A percentile compares a stretch with the other conserved stretches of the same genome.
Evolutionary conservation across 2,888 invertebrate genomes (phyloP).

Genomic region (Sycophila texana): DNA sequence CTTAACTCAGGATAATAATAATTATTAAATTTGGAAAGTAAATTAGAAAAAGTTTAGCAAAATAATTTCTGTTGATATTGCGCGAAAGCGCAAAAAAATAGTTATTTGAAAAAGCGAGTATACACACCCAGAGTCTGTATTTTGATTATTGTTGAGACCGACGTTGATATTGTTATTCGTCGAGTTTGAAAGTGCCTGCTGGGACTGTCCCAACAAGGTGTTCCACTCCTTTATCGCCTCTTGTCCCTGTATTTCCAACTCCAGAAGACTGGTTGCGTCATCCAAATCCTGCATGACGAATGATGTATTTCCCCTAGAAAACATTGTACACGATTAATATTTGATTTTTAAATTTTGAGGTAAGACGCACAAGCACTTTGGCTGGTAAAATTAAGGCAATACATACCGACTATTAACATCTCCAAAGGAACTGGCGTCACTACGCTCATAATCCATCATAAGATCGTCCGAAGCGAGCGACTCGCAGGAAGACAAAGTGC

Average conservation of each 20-base stretch:
- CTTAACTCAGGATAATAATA: slow-evolving; percentile 12
- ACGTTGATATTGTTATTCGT: slow-evolving; percentile 69
- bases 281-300: slow-evolving; percentile 77
- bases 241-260: slow-evolving; percentile 77
- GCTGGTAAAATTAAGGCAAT: slow-evolving; percentile 47
- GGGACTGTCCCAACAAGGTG: slow-evolving; percentile 75
- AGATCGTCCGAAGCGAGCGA: slow-evolving; percentile 92
- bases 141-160: slow-evolving; percentile 67
- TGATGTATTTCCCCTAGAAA: slow-evolving; percentile 68
- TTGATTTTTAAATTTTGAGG: neutral
- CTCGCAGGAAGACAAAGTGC: slow-evolving; percentile 88
- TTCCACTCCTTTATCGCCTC: slow-evolving; percentile 79
- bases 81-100: neutral
- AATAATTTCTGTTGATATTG: neutral
- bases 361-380: neutral
- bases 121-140: slow-evolving; percentile 72
- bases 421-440: slow-evolving; percentile 79
- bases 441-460: slow-evolving; percentile 90
- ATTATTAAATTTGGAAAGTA: neutral
- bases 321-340: slow-evolving; percentile 15
- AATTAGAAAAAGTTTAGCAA: slow-evolving; percentile 11
- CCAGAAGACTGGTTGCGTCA: slow-evolving; percentile 76
- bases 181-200: slow-evolving; percentile 69
- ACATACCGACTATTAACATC: slow-evolving; percentile 78
- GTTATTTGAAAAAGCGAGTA: slow-evolving; percentile 43